Evolutionary conservation across 2,113 vertebrate genomes (phyloP).

Genomic region (Corythaixoides concolor): DNA sequence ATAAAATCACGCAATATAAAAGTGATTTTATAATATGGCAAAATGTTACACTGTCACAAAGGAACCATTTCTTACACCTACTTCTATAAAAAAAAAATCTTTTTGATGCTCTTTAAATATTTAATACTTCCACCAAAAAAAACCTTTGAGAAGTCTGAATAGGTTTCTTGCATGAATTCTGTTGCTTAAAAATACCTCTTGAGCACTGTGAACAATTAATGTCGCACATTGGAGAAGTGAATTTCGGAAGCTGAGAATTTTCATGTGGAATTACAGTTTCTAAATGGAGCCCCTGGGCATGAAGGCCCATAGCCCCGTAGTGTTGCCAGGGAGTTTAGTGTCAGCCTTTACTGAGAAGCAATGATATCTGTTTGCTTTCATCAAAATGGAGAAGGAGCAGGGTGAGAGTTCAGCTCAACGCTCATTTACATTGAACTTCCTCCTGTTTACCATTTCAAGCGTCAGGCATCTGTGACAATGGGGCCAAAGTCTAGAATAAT

Average conservation of each 20-base stretch:
- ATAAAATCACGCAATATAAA: neutral
- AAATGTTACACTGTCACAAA: neutral
- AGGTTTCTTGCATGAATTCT: neutral
- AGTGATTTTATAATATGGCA: neutral
- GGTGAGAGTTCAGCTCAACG: neutral
- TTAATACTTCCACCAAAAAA: neutral
- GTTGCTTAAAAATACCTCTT: neutral
- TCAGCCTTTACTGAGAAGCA: neutral
- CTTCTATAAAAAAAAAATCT: neutral
- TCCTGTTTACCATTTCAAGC: neutral
- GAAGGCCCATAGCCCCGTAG: neutral
- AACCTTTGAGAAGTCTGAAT: neutral
- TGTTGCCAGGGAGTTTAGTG: neutral
- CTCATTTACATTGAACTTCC: neutral
- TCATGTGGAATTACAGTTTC: neutral
- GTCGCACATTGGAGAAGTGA: neutral
- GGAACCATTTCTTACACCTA: neutral
- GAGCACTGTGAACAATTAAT: neutral
- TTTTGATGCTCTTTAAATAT: neutral
- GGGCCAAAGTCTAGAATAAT: neutral
- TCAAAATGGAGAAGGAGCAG: neutral
- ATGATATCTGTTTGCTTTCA: neutral
- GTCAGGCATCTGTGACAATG: fast-evolving
- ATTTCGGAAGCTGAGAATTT: neutral
- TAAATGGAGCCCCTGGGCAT: neutral